Evolutionary conservation across 1,140 invertebrate species (phyloP).

Genomic region (Cotesia vestalis): DNA sequence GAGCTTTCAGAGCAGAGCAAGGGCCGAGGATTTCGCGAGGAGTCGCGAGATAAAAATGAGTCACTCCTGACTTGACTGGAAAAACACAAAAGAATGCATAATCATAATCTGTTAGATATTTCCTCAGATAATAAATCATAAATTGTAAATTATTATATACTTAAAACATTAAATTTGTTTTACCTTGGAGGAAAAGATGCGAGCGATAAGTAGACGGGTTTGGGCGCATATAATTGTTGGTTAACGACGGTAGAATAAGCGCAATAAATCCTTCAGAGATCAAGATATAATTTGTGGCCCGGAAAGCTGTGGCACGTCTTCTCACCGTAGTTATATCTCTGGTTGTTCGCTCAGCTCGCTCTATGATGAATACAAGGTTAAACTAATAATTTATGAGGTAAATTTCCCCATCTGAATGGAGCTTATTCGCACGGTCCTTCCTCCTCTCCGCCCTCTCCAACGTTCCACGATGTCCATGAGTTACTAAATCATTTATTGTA

Average conservation of each 20-base stretch:
- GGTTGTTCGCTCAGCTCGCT: not conserved
- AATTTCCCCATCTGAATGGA: slow-evolving; percentile 36
- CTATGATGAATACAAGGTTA: slow-evolving; percentile 49
- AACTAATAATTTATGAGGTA: slow-evolving; percentile 51
- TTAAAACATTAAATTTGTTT: too few species aligned
- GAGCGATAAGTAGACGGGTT: slow-evolving; percentile 9
- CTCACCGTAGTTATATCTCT: not conserved
- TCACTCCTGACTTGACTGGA: too few species aligned
- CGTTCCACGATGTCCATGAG: slow-evolving; percentile 7
- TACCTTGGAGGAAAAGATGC: not conserved
- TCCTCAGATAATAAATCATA: not conserved
- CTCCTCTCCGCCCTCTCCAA: not conserved
- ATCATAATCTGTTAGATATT: too few species aligned
- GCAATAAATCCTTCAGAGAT: slow-evolving; percentile 36
- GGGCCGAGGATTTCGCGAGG: too few species aligned
- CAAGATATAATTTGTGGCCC: slow-evolving; percentile 34
- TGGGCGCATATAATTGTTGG: slow-evolving; percentile 38
- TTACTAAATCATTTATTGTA: slow-evolving; percentile 10
- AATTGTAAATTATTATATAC: too few species aligned
- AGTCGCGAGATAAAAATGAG: too few species aligned
- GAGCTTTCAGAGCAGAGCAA: too few species aligned
- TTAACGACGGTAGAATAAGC: slow-evolving; percentile 30
- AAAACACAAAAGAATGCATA: too few species aligned
- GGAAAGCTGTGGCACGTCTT: slow-evolving; percentile 16
- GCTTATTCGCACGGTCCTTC: slow-evolving; percentile 13